Conservation (phyloP, 2,797 vertebrate genomes). For the Nasua narica region DNA sequence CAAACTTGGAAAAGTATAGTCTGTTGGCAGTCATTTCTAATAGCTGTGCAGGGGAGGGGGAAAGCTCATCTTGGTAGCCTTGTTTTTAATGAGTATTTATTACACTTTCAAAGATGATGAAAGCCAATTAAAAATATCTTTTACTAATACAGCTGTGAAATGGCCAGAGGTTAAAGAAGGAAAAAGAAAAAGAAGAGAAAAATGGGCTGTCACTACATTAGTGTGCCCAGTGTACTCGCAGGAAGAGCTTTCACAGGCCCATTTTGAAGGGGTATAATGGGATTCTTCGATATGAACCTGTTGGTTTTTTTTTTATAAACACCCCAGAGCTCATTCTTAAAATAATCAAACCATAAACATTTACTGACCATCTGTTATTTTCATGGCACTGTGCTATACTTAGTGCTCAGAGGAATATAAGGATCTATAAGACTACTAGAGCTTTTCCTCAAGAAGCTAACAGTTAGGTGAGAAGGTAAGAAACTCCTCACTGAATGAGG, state of each 20-base stretch:
- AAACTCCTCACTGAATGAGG: not conserved
- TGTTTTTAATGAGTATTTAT: constrained; percentile 15
- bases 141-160: not conserved
- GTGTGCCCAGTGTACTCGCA: not conserved
- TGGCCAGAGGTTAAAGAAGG: not conserved
- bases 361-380: constrained; percentile 4
- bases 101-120: constrained; percentile 12
- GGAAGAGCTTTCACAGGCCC: not conserved
- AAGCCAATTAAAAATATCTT: constrained; percentile 12
- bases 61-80: not conserved
- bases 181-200: not conserved
- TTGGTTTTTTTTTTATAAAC: not conserved
- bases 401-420: not conserved
- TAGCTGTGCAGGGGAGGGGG: not conserved
- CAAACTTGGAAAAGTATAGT: not conserved
- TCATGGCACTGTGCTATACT: not conserved
- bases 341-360: not conserved
- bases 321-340: constrained; percentile 7
- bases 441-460: not conserved
- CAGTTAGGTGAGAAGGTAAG: not conserved
- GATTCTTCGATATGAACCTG: not conserved
- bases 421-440: not conserved
- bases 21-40: not conserved
- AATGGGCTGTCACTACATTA: not conserved
- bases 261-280: not conserved